These are phyloP conservation scores for Nomada ruficornis DNA, from an alignment of 2,888 invertebrate genomes.

Conservation along the genomic window DNA sequence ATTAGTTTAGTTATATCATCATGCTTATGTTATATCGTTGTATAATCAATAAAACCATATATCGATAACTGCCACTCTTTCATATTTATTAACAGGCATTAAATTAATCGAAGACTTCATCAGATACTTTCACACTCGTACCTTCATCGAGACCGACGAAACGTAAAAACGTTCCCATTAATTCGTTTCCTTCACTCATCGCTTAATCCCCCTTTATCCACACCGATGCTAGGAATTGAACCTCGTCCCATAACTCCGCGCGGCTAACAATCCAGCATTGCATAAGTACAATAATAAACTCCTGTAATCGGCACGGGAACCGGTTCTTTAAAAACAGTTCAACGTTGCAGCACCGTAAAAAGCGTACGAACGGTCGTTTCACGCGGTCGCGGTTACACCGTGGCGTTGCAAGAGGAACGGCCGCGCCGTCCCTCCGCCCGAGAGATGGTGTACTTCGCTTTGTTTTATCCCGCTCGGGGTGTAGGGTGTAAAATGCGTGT, in stretches of 20 bases:
- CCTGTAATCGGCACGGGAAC: conserved; percentile 25
- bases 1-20: too few species aligned
- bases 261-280: conserved; percentile 4
- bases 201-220: background rate
- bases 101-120: too few species aligned
- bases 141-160: too few species aligned
- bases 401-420: conserved; percentile 27
- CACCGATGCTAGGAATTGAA: background rate
- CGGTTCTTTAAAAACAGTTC: conserved; percentile 41
- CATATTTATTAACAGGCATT: too few species aligned
- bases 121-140: too few species aligned
- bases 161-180: background rate
- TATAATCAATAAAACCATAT: too few species aligned
- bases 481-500: conserved; percentile 54
- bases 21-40: too few species aligned
- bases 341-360: conserved; percentile 8
- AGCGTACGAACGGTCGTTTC: conserved; percentile 19
- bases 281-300: conserved; percentile 33
- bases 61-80: too few species aligned
- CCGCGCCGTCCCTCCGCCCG: background rate
- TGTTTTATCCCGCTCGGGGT: conserved; percentile 35
- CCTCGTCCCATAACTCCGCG: background rate
- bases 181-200: background rate
- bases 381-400: conserved; percentile 38
- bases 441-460: conserved; percentile 38